Percentiles rank a stretch among this genome's conserved stretches.
Conservation (phyloP, 2,888 invertebrate species). For the Cosmia trapezina region DNA sequence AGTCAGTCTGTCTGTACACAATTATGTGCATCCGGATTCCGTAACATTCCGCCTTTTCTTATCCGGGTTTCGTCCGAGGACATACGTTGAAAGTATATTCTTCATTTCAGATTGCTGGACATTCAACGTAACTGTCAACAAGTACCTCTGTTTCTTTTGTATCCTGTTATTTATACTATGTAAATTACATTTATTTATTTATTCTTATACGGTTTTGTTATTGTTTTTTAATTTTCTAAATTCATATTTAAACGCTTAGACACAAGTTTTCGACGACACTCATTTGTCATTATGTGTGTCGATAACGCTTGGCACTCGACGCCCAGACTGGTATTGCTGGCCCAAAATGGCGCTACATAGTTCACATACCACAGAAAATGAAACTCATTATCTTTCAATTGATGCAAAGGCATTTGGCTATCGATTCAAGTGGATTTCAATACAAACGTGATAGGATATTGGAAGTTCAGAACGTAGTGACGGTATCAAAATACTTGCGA, state of each 20-base stretch:
- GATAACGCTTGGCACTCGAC: slow-evolving; percentile 48
- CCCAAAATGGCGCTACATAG: slow-evolving; percentile 55
- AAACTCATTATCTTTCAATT: slow-evolving; percentile 19
- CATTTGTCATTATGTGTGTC: slow-evolving; percentile 49
- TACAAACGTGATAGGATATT: slow-evolving; percentile 48
- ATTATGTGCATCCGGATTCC: slow-evolving; percentile 4
- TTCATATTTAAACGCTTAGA: neutral
- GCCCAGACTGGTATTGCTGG: slow-evolving; percentile 34
- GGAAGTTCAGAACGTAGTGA: slow-evolving; percentile 38
- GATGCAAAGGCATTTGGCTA: slow-evolving; percentile 35
- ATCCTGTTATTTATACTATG: slow-evolving; percentile 24
- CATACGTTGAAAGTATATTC: slow-evolving; percentile 2
- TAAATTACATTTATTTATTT: slow-evolving; percentile 47
- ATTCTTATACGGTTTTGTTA: slow-evolving; percentile 1
- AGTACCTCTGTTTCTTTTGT: slow-evolving; percentile 18
- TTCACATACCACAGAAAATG: slow-evolving; percentile 37
- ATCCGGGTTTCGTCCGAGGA: neutral
- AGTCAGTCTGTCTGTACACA: neutral
- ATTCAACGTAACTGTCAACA: slow-evolving; percentile 19
- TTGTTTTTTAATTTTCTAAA: neutral
- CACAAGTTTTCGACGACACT: slow-evolving; percentile 8
- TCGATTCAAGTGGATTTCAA: slow-evolving; percentile 57
- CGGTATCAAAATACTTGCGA: slow-evolving; percentile 58
- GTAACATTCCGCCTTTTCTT: slow-evolving; percentile 3
- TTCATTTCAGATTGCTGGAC: slow-evolving; percentile 33